A percentile compares a stretch with the other conserved stretches of the same genome.
Evolutionary conservation across 2,797 vertebrate genomes (phyloP).

Genomic region (Phrynocephalus guinanensis): DNA sequence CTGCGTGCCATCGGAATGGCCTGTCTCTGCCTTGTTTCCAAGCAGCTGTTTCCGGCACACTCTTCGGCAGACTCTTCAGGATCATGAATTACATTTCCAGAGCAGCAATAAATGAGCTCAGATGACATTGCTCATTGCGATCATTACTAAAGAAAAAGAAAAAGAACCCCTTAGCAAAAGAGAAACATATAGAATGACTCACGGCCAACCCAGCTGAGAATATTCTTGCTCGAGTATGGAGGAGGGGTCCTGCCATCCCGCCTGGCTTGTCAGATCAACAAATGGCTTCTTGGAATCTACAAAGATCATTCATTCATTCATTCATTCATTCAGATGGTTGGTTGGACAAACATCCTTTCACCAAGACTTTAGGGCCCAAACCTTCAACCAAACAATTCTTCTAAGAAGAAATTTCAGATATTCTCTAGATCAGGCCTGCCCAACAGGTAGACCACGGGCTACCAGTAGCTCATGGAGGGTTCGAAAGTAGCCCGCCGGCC

Average conservation of each 20-base stretch:
- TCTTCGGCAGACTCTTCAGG: neutral
- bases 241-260: neutral
- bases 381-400: no score
- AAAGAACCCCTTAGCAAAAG: neutral
- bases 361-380: no score
- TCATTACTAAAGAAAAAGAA: neutral
- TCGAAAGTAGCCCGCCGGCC: no score
- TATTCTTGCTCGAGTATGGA: neutral
- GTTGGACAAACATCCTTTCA: no score
- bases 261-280: no score
- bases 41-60: neutral
- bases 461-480: no score
- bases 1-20: neutral
- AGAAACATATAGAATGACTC: neutral
- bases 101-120: conserved; percentile 8
- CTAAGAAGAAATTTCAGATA: no score
- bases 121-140: neutral
- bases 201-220: neutral
- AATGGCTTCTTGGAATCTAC: neutral
- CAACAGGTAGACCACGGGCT: no score
- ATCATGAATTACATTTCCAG: conserved; percentile 7
- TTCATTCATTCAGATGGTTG: no score
- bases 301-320: no score
- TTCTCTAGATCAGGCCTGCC: no score
- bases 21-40: neutral